Base-by-base conservation (phyloP, 2,113 vertebrate genomes). In the Thunnus thynnus region DNA sequence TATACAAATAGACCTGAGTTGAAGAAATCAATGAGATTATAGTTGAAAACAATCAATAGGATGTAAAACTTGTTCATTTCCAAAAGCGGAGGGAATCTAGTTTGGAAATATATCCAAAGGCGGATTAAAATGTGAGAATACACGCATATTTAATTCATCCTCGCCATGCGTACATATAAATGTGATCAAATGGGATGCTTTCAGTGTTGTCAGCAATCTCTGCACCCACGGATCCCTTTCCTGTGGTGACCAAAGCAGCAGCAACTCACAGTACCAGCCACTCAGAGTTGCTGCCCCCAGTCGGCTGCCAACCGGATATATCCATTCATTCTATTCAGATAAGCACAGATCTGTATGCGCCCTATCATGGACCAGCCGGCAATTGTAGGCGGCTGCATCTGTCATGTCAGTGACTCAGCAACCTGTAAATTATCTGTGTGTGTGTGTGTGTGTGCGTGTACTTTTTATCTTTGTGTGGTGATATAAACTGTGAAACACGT, bases 381-480 rank as follows among this genome's bases (percentile, higher is more conserved):
- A 41, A 41, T 41, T 9, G 36, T 41, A 41, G 36, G 36, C 36
- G 8, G 36, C 9, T 41, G 36, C 36, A 41, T 41, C 36, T 41
- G 36, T 77, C 6, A n/a, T 41, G 14, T 65, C 46, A 25, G 1
- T 60, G 81, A 66, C 47, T 77, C 46, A 41, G 14, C 18, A 9
- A 27, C 30, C 55, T 61, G 27, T 47, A 32, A 62, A 55, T 51
- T 2, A 50, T 47, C 5, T 17, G 44, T 51, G 65, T 22, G 47
- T 57, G 32, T 57, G 16, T 22, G 18, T 22, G 22, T 1, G 44
- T 51, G 65, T 22, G 47, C 51, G 32, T 57, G 16, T 22, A 14
- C 36, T 41, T 41, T 41, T 41, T 8, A 41, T 41, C 36, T 22
- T 52, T 67, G 36, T 56, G 56, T 5, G 56, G 1, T 13, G 57